Conservation (phyloP, 2,797 vertebrate genomes). For the Pseudochaenichthys georgianus region DNA sequence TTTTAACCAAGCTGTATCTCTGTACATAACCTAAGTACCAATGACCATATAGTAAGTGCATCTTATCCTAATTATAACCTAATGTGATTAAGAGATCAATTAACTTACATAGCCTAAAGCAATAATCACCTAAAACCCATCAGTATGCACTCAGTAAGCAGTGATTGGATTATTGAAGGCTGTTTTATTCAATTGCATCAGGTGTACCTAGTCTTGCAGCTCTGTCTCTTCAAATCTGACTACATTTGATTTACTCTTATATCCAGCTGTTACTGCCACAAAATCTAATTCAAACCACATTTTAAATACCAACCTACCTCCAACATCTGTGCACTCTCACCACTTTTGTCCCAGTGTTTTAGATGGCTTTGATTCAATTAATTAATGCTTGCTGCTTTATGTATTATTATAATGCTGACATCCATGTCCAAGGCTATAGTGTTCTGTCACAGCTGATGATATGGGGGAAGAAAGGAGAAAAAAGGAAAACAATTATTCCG, state of each 20-base stretch:
- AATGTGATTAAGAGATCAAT: constrained; percentile 20
- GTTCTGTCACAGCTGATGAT: constrained; percentile 14
- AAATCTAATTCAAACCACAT: constrained; percentile 2
- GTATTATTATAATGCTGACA: constrained; percentile 66
- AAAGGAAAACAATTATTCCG: background rate
- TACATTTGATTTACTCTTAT: background rate
- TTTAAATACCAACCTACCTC: background rate
- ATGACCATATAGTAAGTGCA: background rate
- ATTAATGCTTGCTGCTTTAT: constrained; percentile 24
- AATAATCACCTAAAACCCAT: background rate
- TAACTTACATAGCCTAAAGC: constrained; percentile 1
- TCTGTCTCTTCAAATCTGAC: background rate
- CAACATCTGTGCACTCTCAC: background rate
- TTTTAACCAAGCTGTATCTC: background rate
- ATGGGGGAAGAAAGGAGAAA: background rate
- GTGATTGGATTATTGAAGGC: constrained; percentile 4
- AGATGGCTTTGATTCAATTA: background rate
- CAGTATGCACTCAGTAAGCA: constrained; percentile 9
- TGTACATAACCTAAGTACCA: constrained; percentile 10
- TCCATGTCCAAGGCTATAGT: constrained; percentile 24
- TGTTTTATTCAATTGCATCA: constrained; percentile 5
- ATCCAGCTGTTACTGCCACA: background rate
- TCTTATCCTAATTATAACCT: constrained; percentile 10
- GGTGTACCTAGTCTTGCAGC: background rate
- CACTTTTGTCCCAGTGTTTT: constrained; percentile 3